phyloP scores from a whole-genome alignment of 2,797 vertebrate species.

The Telmatherina bonti region DNA sequence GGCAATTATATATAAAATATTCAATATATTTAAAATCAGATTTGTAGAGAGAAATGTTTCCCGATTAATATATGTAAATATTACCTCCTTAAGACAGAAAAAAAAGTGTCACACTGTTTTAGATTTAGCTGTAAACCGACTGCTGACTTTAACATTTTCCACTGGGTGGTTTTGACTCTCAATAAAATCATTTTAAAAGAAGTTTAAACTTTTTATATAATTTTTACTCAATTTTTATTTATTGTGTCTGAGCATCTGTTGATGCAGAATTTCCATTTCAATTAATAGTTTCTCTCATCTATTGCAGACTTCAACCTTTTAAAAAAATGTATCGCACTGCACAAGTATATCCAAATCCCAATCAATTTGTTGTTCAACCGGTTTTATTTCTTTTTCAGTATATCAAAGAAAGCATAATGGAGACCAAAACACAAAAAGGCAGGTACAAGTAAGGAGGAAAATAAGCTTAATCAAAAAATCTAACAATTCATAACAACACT shows the following conservation, averaged over 20 bases:
- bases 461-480: constrained; percentile 86
- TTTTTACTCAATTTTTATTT: too few species aligned
- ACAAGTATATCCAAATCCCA: not conserved
- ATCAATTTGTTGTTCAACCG: constrained; percentile 77
- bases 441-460: constrained; percentile 84
- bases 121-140: too few species aligned
- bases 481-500: constrained; percentile 86
- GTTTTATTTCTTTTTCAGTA: constrained; percentile 88
- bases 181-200: too few species aligned
- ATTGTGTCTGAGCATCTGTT: not conserved
- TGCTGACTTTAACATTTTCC: too few species aligned
- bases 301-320: not conserved
- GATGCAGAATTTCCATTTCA: not conserved
- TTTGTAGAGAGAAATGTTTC: too few species aligned
- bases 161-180: too few species aligned
- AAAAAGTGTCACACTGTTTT: too few species aligned
- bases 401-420: constrained; percentile 87
- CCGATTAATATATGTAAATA: too few species aligned
- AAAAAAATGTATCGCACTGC: not conserved
- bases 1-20: too few species aligned
- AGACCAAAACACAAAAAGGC: constrained; percentile 88
- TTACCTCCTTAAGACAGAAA: too few species aligned
- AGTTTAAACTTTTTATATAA: too few species aligned
- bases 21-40: too few species aligned
- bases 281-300: not conserved